These are phyloP conservation scores for Fregetta grallaria DNA, from an alignment of 2,113 vertebrate genomes.

Conservation along the genomic window DNA sequence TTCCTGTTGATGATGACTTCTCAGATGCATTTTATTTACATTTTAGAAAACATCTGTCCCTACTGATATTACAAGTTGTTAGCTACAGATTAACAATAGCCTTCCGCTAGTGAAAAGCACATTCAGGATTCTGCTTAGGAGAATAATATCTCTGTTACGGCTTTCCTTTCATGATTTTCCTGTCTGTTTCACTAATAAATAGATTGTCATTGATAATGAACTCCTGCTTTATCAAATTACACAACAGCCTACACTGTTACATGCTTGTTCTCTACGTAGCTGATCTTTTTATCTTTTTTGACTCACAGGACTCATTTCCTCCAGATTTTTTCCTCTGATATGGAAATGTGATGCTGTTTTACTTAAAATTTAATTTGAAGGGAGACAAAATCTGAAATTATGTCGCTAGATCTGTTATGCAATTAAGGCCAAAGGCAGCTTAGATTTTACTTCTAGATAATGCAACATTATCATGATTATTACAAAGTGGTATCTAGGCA, in stretches of 20 bases:
- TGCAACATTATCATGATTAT: not conserved
- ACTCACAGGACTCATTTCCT: not conserved
- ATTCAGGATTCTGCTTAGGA: not conserved
- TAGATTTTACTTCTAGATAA: not conserved
- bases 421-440: not conserved
- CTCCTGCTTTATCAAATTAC: not conserved
- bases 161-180: not conserved
- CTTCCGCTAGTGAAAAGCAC: not conserved
- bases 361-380: not conserved
- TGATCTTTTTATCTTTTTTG: not conserved
- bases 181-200: not conserved
- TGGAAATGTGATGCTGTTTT: not conserved
- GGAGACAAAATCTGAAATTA: not conserved
- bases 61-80: not conserved
- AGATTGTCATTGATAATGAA: not conserved
- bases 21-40: slow-evolving; percentile 5
- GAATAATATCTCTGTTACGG: not conserved
- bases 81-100: not conserved
- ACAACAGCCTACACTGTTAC: not conserved
- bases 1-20: not conserved
- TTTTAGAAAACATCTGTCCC: slow-evolving; percentile 36
- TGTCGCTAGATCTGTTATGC: not conserved
- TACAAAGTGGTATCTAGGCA: not conserved
- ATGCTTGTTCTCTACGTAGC: not conserved
- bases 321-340: not conserved